Percentiles rank a stretch among this genome's conserved stretches.
These are phyloP conservation scores for Thoracochromis brauschi DNA, from an alignment of 2,113 vertebrate genomes.

Conservation along the genomic window DNA sequence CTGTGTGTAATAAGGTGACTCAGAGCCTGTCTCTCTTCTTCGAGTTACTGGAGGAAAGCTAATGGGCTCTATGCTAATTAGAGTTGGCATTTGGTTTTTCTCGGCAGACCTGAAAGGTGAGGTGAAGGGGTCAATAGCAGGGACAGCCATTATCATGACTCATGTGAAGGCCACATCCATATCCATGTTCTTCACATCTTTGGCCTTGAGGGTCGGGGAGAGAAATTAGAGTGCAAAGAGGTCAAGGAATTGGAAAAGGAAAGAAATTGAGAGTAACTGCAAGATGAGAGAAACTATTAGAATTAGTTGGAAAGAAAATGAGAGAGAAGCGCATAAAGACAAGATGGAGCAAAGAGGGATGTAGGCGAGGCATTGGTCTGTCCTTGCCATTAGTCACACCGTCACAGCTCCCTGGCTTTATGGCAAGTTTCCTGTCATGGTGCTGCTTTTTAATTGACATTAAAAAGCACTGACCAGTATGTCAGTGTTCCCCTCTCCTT, in stretches of 20 bases:
- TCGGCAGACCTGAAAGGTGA: slow-evolving; percentile 33
- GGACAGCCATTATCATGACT: slow-evolving; percentile 56
- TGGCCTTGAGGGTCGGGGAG: neutral
- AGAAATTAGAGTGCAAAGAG: slow-evolving; percentile 16
- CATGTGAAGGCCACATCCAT: slow-evolving; percentile 32
- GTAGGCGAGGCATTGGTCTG: neutral
- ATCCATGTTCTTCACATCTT: slow-evolving; percentile 9
- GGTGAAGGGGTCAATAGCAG: slow-evolving; percentile 47
- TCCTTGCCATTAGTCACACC: slow-evolving; percentile 30
- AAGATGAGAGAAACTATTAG: neutral
- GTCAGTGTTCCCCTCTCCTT: slow-evolving; percentile 1
- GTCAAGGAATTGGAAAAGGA: neutral
- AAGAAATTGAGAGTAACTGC: neutral
- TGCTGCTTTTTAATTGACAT: slow-evolving; percentile 68
- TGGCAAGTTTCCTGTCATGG: slow-evolving; percentile 59
- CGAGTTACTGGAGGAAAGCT: slow-evolving; percentile 36
- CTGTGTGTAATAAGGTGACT: slow-evolving; percentile 15
- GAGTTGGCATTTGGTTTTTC: slow-evolving; percentile 52
- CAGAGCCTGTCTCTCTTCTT: neutral
- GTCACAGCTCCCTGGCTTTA: slow-evolving; percentile 60
- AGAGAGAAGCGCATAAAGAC: neutral
- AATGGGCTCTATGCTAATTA: slow-evolving; percentile 58
- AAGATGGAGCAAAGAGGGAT: neutral
- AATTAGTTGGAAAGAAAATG: neutral
- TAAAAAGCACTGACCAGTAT: slow-evolving; percentile 57